phyloP scores from a whole-genome alignment of 2,113 vertebrate species.

The Xenopus laevis region DNA sequence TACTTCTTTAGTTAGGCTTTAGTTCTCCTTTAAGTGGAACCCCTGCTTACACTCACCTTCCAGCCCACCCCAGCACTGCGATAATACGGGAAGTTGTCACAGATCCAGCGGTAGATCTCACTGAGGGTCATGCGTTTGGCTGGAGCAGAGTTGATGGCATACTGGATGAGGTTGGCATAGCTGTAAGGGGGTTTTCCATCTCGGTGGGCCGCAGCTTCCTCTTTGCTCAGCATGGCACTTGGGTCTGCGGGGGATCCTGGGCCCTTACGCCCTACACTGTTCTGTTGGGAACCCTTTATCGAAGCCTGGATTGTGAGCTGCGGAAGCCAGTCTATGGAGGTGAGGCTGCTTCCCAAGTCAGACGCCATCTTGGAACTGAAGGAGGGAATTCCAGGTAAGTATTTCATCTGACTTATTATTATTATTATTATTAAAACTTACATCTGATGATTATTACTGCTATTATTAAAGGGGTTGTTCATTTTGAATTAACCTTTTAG shows the following conservation, averaged over 20 bases:
- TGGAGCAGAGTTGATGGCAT: slow-evolving; percentile 88
- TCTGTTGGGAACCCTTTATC: slow-evolving; percentile 75
- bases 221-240: slow-evolving; percentile 70
- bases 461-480: no score
- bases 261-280: slow-evolving; percentile 68
- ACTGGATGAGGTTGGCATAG: slow-evolving; percentile 93
- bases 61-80: slow-evolving; percentile 89
- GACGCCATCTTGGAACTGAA: slow-evolving; percentile 76
- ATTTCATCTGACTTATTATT: neutral
- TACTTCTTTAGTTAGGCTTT: no score
- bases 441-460: no score
- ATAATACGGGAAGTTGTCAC: slow-evolving; percentile 90
- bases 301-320: slow-evolving; percentile 87
- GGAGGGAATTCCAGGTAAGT: slow-evolving; percentile 5
- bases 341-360: slow-evolving; percentile 91
- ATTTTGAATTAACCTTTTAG: no score
- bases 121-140: slow-evolving; percentile 91
- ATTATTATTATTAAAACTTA: no score
- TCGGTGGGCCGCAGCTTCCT: slow-evolving; percentile 70
- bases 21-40: no score
- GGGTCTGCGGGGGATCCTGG: slow-evolving; percentile 70
- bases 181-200: slow-evolving; percentile 95
- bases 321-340: slow-evolving; percentile 97
- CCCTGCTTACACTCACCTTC: slow-evolving; percentile 72
- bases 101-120: slow-evolving; percentile 98